Evolutionary conservation across 1,140 invertebrate genomes (phyloP).

Genomic region (Pogonus chalceus): DNA sequence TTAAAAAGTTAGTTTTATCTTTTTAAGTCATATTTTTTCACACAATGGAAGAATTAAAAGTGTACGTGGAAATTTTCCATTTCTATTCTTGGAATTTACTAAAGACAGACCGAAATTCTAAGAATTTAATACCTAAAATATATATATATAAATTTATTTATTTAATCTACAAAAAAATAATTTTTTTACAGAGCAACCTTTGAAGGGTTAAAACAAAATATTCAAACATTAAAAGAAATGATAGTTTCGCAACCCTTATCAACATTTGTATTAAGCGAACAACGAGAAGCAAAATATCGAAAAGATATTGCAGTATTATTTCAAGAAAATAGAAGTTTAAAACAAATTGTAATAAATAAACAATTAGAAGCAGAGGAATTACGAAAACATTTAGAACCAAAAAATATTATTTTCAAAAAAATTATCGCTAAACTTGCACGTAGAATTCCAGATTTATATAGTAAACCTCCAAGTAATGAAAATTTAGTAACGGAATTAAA

Average conservation of each 20-base stretch:
- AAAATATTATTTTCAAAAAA: slow-evolving; percentile 4
- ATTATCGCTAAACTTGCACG: not conserved
- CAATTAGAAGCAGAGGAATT: not conserved
- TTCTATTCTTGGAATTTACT: too few relatives aligned
- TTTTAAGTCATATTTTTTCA: too few relatives aligned
- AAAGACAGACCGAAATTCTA: not conserved
- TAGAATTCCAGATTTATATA: not conserved
- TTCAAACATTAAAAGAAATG: not conserved
- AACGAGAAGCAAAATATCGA: not conserved
- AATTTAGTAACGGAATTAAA: not conserved
- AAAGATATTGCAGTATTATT: not conserved
- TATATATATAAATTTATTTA: not conserved
- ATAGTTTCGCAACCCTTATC: not conserved
- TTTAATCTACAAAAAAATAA: not conserved
- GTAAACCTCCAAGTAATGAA: not conserved
- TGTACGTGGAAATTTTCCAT: too few relatives aligned
- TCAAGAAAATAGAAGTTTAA: not conserved
- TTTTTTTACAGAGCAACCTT: not conserved
- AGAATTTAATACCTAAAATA: not conserved
- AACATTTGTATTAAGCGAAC: not conserved
- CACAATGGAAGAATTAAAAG: too few relatives aligned
- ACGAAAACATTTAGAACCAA: not conserved
- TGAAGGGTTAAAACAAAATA: not conserved
- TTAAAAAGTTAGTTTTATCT: not conserved
- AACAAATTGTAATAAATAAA: not conserved